A percentile compares a stretch with the other conserved stretches of the same genome.
Conservation (phyloP, 2,797 vertebrate species). For the Sibirionetta formosa region DNA sequence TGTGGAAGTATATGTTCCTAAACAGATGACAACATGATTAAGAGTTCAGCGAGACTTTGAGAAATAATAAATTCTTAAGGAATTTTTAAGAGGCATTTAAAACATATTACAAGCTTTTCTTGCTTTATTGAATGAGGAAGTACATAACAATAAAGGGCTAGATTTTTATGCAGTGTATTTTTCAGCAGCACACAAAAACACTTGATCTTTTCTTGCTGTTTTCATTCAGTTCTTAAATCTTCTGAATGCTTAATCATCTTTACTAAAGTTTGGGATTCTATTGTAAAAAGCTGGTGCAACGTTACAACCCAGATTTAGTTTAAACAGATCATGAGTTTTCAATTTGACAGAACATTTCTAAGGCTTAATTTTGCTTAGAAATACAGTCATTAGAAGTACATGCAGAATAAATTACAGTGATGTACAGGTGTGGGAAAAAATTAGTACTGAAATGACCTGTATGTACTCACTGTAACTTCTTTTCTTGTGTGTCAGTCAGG, state of each 20-base stretch:
- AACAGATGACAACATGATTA: neutral
- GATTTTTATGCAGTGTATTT: neutral
- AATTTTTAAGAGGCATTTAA: neutral
- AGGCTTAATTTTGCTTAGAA: neutral
- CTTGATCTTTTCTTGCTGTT: neutral
- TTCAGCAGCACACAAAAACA: neutral
- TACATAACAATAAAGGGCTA: neutral
- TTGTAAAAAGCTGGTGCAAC: neutral
- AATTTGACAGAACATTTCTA: neutral
- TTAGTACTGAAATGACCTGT: neutral
- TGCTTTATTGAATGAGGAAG: neutral
- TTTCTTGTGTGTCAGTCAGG: fast-evolving
- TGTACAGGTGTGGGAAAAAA: neutral
- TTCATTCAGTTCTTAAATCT: neutral
- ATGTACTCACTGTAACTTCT: neutral
- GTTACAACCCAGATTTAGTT: neutral
- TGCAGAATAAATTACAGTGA: neutral
- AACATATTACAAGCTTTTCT: neutral
- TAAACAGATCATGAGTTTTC: neutral
- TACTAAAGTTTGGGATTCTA: neutral
- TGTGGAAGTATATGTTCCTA: neutral
- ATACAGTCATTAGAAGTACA: neutral
- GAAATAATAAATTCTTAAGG: neutral
- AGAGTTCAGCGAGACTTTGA: neutral
- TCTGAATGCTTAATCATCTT: neutral